Percentiles rank a stretch among this genome's conserved stretches.
Conservation (phyloP, 1,140 invertebrate species). For the Drosophila paulistorum region DNA sequence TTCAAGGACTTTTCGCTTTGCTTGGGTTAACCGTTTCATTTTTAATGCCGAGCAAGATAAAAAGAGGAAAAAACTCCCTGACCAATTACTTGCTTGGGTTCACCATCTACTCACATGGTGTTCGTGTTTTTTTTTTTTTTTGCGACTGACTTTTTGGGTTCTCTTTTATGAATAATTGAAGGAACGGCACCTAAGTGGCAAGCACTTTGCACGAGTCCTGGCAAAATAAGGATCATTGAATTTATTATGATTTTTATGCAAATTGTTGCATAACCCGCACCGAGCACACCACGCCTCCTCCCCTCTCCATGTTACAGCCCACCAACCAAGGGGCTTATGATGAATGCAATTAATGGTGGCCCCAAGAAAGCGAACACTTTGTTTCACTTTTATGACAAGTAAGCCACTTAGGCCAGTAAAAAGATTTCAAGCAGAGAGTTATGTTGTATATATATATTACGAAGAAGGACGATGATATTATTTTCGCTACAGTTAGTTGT, state of each 20-base stretch:
- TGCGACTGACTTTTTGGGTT: slow-evolving; percentile 34
- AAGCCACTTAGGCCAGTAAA: slow-evolving; percentile 53
- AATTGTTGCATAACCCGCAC: slow-evolving; percentile 52
- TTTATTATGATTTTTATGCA: slow-evolving; percentile 75
- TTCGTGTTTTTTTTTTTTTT: slow-evolving; percentile 27
- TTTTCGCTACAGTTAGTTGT: slow-evolving; percentile 44
- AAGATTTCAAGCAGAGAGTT: slow-evolving; percentile 29
- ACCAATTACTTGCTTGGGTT: slow-evolving; percentile 5
- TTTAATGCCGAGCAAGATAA: slow-evolving; percentile 3
- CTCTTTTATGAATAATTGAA: slow-evolving; percentile 73
- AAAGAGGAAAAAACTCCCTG: slow-evolving; percentile 10
- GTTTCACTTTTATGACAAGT: slow-evolving; percentile 41
- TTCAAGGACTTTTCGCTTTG: neutral
- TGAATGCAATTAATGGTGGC: slow-evolving; percentile 57
- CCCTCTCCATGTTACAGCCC: neutral
- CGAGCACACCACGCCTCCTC: too few relatives aligned
- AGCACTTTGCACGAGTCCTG: slow-evolving; percentile 40
- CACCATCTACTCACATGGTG: slow-evolving; percentile 27
- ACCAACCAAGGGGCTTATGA: slow-evolving; percentile 18
- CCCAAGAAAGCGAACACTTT: slow-evolving; percentile 38
- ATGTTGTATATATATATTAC: slow-evolving; percentile 13
- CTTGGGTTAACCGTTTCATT: slow-evolving; percentile 16
- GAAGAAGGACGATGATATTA: neutral
- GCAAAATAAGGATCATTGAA: slow-evolving; percentile 72
- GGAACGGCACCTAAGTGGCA: slow-evolving; percentile 54